phyloP scores from a whole-genome alignment of 2,888 invertebrate species.

The Drosophila birchii region DNA sequence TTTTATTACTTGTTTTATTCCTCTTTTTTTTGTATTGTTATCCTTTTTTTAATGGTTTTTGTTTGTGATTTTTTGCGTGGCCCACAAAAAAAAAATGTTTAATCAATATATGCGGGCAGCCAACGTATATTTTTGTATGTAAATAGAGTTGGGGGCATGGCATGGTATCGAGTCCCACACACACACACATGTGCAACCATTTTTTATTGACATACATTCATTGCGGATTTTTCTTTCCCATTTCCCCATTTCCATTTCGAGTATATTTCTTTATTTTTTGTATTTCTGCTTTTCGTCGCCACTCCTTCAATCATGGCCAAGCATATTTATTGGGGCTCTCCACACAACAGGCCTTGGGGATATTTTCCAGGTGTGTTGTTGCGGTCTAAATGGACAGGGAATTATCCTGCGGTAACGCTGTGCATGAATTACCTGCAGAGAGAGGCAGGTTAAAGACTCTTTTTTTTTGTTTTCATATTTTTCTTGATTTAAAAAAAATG shows the following conservation, averaged over 20 bases:
- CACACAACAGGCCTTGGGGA: conserved; percentile 1
- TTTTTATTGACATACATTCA: conserved; percentile 34
- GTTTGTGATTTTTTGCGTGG: conserved; percentile 64
- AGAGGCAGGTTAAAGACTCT: too few species aligned
- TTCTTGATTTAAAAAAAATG: too few species aligned
- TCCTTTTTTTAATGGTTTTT: conserved; percentile 18
- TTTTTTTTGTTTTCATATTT: too few species aligned
- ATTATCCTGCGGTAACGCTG: conserved; percentile 8
- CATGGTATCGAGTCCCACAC: neutral
- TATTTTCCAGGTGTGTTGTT: conserved; percentile 21
- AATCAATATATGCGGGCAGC: conserved; percentile 71
- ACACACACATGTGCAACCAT: conserved; percentile 13
- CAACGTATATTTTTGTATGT: conserved; percentile 19
- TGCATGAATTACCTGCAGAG: conserved; percentile 3
- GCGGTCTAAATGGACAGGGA: conserved; percentile 29
- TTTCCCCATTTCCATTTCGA: conserved; percentile 6
- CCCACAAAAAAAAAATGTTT: conserved; percentile 62
- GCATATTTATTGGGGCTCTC: conserved; percentile 31
- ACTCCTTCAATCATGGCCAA: conserved; percentile 24
- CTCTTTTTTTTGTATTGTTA: conserved; percentile 9
- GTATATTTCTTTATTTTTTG: neutral
- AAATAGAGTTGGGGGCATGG: conserved; percentile 14
- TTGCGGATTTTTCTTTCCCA: conserved; percentile 6
- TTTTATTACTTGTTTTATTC: conserved; percentile 19
- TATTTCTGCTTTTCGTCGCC: neutral